A percentile compares a stretch with the other conserved stretches of the same genome.
Conservation (phyloP, 2,113 vertebrate genomes). For the Lamprotornis superbus region DNA sequence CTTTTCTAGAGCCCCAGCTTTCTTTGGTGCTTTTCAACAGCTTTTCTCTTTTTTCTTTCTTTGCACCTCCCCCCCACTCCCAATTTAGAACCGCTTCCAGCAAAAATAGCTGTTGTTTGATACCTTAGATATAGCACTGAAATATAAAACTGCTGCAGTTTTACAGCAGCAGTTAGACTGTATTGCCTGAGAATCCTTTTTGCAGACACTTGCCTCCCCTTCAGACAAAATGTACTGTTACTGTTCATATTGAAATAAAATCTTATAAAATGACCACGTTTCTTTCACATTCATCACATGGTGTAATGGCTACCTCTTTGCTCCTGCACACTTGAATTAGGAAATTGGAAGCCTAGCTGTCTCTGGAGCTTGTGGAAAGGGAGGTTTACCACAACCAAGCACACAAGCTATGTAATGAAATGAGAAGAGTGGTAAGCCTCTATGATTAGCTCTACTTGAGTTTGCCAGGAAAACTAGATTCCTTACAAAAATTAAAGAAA, state of each 20-base stretch:
- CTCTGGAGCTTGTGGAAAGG: neutral
- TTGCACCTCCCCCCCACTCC: no score
- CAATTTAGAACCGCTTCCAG: constrained; percentile 1
- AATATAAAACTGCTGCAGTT: neutral
- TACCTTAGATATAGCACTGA: neutral
- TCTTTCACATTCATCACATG: neutral
- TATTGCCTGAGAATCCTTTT: neutral
- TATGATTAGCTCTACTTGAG: neutral
- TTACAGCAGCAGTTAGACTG: neutral
- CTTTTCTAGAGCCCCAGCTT: constrained; percentile 26
- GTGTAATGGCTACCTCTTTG: neutral
- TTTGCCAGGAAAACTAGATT: neutral
- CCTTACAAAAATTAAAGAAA: neutral
- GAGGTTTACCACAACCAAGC: neutral
- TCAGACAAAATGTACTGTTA: neutral
- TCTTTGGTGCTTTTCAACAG: constrained; percentile 32
- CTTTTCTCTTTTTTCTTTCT: neutral
- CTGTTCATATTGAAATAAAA: neutral
- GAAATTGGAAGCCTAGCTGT: neutral
- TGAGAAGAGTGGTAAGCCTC: neutral
- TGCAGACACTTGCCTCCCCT: neutral
- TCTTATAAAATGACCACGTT: neutral
- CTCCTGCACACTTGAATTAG: neutral
- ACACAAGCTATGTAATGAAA: neutral
- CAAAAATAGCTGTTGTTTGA: constrained; percentile 11